These are phyloP conservation scores for Mobula birostris DNA, from an alignment of 2,113 vertebrate species.

Conservation along the genomic window DNA sequence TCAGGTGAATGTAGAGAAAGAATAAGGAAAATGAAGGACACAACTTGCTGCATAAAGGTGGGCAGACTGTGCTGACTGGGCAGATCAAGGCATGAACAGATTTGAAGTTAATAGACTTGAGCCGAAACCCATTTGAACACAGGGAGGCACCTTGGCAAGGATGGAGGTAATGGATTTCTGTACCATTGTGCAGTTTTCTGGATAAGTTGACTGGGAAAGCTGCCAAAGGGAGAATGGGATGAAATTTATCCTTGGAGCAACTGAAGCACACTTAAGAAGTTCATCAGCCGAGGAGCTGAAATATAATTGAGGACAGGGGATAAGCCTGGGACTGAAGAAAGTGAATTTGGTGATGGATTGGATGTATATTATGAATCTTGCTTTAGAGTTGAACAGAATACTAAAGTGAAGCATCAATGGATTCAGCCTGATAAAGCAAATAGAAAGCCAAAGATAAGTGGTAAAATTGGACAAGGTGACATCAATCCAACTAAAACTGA, in stretches of 20 bases:
- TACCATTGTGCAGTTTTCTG: neutral
- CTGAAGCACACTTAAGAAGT: neutral
- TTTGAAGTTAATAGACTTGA: neutral
- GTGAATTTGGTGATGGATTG: neutral
- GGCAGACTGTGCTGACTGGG: neutral
- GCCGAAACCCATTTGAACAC: neutral
- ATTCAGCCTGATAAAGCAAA: neutral
- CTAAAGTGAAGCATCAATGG: neutral
- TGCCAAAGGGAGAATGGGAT: neutral
- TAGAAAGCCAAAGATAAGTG: neutral
- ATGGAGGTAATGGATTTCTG: neutral
- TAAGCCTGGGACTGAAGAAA: neutral
- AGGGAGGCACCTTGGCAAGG: neutral
- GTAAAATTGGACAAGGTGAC: neutral
- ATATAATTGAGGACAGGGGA: neutral
- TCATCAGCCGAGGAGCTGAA: neutral
- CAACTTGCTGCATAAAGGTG: neutral
- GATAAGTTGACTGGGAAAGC: neutral
- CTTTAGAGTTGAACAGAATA: neutral
- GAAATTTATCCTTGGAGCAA: neutral
- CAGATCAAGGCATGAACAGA: neutral
- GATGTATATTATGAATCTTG: neutral
- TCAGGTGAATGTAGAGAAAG: neutral
- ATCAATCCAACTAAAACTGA: neutral
- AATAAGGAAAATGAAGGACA: neutral